phyloP scores from a whole-genome alignment of 2,888 invertebrate genomes.

The Serrognathus titanus region DNA sequence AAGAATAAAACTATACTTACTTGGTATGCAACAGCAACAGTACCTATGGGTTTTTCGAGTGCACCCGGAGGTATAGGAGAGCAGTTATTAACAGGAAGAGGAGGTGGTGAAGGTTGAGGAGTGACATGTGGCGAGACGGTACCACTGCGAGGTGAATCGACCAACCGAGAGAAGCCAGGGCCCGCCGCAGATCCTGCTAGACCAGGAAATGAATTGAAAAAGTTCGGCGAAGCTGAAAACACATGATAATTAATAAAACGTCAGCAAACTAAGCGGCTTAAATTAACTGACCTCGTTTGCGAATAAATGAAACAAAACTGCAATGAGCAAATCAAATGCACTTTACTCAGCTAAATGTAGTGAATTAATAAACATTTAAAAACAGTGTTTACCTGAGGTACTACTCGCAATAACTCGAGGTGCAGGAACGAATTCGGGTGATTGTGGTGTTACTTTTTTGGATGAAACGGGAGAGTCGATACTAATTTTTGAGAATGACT shows the following conservation, averaged over 20 bases:
- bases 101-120: slow-evolving; percentile 51
- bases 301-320: slow-evolving; percentile 1
- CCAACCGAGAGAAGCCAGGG: slow-evolving; percentile 31
- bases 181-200: slow-evolving; percentile 34
- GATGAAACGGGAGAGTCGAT: slow-evolving; percentile 41
- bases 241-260: neutral
- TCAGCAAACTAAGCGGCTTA: too few relatives aligned
- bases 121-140: slow-evolving; percentile 49
- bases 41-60: slow-evolving; percentile 36
- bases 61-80: slow-evolving; percentile 44
- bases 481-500: slow-evolving; percentile 40
- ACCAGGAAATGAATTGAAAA: slow-evolving; percentile 44
- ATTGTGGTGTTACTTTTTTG: slow-evolving; percentile 53
- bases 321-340: slow-evolving; percentile 18
- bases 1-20: slow-evolving; percentile 23
- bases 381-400: slow-evolving; percentile 27
- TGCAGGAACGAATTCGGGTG: slow-evolving; percentile 55
- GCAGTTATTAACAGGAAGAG: slow-evolving; percentile 39
- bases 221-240: slow-evolving; percentile 42
- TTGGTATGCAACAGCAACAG: slow-evolving; percentile 43
- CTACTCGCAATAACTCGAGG: slow-evolving; percentile 30
- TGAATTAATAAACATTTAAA: slow-evolving; percentile 2
- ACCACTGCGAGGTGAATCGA: slow-evolving; percentile 43
- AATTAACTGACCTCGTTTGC: too few relatives aligned
- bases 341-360: slow-evolving; percentile 1